phyloP scores from a whole-genome alignment of 2,888 invertebrate species.

The Odontocerum albicorne region DNA sequence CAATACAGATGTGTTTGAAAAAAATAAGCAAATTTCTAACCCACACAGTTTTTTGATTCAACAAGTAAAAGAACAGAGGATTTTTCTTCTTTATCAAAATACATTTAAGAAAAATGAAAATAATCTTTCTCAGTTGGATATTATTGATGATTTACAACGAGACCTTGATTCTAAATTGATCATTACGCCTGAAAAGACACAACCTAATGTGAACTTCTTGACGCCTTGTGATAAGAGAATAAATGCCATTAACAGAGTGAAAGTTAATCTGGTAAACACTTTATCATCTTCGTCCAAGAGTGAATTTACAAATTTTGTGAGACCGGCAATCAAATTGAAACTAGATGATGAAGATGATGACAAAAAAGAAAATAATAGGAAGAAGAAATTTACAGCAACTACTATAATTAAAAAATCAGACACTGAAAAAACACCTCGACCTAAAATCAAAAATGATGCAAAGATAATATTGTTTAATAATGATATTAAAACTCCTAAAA shows the following conservation, averaged over 20 bases:
- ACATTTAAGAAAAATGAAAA: constrained; percentile 18
- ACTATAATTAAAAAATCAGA: no score
- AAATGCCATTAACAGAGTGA: constrained; percentile 13
- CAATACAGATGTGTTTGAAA: constrained; percentile 19
- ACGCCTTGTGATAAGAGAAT: constrained; percentile 29
- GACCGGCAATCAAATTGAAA: constrained; percentile 26
- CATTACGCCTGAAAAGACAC: constrained; percentile 28
- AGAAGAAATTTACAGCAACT: no score
- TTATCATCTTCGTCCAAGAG: constrained; percentile 6
- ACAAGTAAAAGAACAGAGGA: constrained; percentile 25
- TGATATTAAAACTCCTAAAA: constrained; percentile 6
- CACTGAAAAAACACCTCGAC: constrained; percentile 26
- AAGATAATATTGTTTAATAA: constrained; percentile 7
- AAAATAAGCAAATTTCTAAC: not conserved
- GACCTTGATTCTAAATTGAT: constrained; percentile 25
- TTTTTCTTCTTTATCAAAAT: constrained; percentile 23
- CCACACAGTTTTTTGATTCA: constrained; percentile 20
- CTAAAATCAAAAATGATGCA: constrained; percentile 9
- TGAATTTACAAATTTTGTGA: constrained; percentile 14
- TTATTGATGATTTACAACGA: constrained; percentile 15
- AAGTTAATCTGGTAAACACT: constrained; percentile 11
- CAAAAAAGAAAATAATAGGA: not conserved
- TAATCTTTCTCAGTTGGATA: constrained; percentile 12
- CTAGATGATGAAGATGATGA: constrained; percentile 27
- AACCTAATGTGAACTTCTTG: constrained; percentile 14